Evolutionary conservation across 2,797 vertebrate species (phyloP).

Genomic region (Podarcis siculus): DNA sequence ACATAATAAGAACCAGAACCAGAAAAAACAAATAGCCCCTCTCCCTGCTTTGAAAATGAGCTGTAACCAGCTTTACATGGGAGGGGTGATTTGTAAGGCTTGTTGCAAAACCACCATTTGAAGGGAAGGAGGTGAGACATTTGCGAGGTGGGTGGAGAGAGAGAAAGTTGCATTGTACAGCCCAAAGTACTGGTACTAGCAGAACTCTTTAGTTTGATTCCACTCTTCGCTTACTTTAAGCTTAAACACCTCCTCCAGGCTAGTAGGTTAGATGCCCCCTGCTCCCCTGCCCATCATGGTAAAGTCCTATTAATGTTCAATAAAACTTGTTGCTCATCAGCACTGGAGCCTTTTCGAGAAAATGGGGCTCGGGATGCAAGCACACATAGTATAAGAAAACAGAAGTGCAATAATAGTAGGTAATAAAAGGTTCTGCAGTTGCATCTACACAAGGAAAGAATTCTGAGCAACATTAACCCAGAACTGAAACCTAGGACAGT

Average conservation of each 20-base stretch:
- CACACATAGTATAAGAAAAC: background rate
- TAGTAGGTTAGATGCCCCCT: background rate
- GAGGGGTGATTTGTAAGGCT: background rate
- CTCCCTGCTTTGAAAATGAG: no score
- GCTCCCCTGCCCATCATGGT: background rate
- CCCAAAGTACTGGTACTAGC: no score
- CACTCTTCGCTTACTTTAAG: background rate
- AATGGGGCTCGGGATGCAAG: background rate
- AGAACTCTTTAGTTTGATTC: no score
- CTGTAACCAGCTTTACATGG: background rate
- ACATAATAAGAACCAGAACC: no score
- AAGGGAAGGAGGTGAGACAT: background rate
- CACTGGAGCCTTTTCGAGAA: no score
- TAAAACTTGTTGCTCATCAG: background rate
- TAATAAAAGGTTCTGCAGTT: background rate
- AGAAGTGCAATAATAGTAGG: background rate
- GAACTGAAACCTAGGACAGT: background rate
- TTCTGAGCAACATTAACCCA: background rate
- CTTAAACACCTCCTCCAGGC: background rate
- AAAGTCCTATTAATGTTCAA: background rate
- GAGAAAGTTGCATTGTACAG: no score
- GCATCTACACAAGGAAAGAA: no score
- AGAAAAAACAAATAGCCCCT: no score
- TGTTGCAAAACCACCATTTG: background rate
- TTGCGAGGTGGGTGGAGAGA: no score